phyloP scores from a whole-genome alignment of 1,140 invertebrate genomes.

The Caenorhabditis briggsae region DNA sequence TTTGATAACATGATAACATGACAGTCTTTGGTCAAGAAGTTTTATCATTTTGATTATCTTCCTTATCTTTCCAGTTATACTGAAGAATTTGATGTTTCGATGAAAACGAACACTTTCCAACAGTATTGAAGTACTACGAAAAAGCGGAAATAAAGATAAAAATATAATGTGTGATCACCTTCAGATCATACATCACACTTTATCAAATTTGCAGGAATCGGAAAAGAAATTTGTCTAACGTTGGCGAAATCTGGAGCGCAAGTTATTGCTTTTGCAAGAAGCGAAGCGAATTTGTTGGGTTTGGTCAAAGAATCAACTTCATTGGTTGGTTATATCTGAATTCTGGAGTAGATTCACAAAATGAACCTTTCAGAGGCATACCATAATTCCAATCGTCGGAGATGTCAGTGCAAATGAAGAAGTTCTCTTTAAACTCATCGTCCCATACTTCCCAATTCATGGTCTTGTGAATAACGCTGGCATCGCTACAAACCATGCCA shows the following conservation, averaged over 20 bases:
- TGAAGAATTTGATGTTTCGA: slow-evolving; percentile 1
- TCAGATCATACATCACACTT: slow-evolving; percentile 4
- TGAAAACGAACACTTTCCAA: no score
- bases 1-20: slow-evolving; percentile 17
- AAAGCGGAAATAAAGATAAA: not conserved
- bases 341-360: not conserved
- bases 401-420: slow-evolving; percentile 45
- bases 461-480: slow-evolving; percentile 59
- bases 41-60: not conserved
- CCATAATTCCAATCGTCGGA: slow-evolving; percentile 32
- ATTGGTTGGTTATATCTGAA: slow-evolving; percentile 11
- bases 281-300: not conserved
- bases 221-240: slow-evolving; percentile 50
- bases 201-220: slow-evolving; percentile 57
- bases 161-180: not conserved
- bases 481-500: slow-evolving; percentile 17
- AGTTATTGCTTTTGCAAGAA: slow-evolving; percentile 53
- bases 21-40: slow-evolving; percentile 18
- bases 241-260: slow-evolving; percentile 58
- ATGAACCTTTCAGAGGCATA: not conserved
- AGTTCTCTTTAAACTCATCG: slow-evolving; percentile 23
- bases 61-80: not conserved
- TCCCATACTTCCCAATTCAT: slow-evolving; percentile 52
- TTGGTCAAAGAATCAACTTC: slow-evolving; percentile 15
- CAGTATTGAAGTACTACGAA: no score